A percentile compares a stretch with the other conserved stretches of the same genome.
Conservation (phyloP, 2,888 invertebrate genomes). For the Labia minor region DNA sequence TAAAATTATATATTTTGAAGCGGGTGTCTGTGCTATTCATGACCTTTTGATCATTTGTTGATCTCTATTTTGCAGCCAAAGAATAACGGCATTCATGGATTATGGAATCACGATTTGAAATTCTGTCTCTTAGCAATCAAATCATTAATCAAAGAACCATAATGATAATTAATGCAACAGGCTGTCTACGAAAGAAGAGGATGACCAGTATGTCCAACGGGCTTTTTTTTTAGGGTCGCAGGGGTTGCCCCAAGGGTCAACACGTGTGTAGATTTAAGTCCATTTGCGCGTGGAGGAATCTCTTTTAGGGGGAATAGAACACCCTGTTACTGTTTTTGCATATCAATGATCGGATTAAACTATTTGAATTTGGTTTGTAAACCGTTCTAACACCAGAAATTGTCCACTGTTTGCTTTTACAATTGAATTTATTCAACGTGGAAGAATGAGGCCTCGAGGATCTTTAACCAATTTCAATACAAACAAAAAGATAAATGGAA, state of each 20-base stretch:
- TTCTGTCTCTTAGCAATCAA: no score
- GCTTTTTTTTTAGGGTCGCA: not conserved
- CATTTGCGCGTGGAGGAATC: conserved; percentile 9
- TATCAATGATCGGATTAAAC: conserved; percentile 5
- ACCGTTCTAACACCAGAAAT: not conserved
- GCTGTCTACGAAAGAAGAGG: no score
- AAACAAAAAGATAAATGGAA: not conserved
- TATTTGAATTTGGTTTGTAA: conserved; percentile 13
- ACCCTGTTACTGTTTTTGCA: not conserved
- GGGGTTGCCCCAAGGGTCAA: not conserved
- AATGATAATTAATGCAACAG: no score
- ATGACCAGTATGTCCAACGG: not conserved
- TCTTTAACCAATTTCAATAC: not conserved
- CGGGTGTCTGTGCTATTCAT: no score
- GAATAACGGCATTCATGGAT: no score
- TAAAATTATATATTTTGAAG: no score
- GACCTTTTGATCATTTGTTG: no score
- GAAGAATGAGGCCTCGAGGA: not conserved
- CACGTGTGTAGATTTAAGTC: conserved; percentile 7
- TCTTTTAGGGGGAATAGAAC: not conserved
- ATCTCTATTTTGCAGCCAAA: no score
- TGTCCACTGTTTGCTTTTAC: conserved; percentile 1
- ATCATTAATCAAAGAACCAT: no score
- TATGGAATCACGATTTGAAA: no score
- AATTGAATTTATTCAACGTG: conserved; percentile 1